Conservation (phyloP, 1,140 invertebrate genomes). For the Zaprionus ornatus region DNA sequence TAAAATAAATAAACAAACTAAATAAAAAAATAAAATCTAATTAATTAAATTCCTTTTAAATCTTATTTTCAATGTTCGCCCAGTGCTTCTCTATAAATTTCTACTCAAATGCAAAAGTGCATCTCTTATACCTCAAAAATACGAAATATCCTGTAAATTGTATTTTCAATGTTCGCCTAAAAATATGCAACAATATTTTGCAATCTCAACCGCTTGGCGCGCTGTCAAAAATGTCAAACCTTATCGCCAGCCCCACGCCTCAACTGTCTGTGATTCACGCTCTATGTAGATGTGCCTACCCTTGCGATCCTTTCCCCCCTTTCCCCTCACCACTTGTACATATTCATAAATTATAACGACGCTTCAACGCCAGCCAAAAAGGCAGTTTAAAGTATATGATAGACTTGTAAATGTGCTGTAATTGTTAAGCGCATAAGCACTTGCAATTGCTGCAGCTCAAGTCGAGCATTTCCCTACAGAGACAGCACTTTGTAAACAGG, state of each 20-base stretch:
- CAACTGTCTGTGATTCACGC: background rate
- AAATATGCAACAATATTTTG: constrained; percentile 5
- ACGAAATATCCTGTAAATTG: background rate
- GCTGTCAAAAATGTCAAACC: constrained; percentile 6
- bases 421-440: background rate
- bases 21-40: no score
- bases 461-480: background rate
- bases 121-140: no score
- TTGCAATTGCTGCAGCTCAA: background rate
- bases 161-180: background rate
- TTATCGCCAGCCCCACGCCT: background rate
- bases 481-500: background rate
- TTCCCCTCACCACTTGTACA: constrained; percentile 28
- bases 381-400: background rate
- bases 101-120: no score
- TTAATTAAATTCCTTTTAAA: no score
- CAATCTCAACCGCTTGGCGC: background rate
- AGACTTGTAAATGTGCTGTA: constrained; percentile 4
- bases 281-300: background rate
- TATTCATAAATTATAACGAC: constrained; percentile 76
- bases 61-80: no score
- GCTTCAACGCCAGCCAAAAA: constrained; percentile 50
- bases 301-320: background rate
- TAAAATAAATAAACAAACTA: no score
- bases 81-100: no score